A percentile compares a stretch with the other conserved stretches of the same genome.
phyloP scores from a whole-genome alignment of 2,113 vertebrate genomes.

The Neolamprologus ventralis region DNA sequence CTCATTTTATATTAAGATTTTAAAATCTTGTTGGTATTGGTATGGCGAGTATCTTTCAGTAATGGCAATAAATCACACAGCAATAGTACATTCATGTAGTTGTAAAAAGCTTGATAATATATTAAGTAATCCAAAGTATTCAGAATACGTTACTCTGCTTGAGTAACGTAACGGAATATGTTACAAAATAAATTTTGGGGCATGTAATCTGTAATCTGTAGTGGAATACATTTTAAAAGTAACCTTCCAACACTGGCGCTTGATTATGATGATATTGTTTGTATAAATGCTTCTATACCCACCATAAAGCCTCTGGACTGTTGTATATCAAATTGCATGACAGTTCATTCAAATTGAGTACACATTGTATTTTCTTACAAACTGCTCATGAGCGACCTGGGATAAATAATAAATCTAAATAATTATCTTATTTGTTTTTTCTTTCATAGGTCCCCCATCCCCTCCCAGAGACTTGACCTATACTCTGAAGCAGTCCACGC shows the following conservation, averaged over 20 bases:
- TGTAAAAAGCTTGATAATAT: neutral
- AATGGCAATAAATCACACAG: neutral
- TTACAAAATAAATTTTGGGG: neutral
- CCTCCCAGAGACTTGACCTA: conserved; percentile 83
- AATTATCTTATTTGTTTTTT: neutral
- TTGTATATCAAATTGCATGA: neutral
- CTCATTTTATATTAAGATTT: neutral
- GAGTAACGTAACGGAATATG: no score
- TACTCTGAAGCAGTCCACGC: conserved; percentile 81
- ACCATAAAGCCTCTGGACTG: neutral
- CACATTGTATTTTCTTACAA: neutral
- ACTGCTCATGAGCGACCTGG: neutral
- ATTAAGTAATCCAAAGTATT: neutral
- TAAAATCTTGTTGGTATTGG: neutral
- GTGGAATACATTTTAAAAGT: no score
- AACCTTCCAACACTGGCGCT: rapidly evolving
- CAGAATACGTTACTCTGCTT: neutral
- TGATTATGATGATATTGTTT: neutral
- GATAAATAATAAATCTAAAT: neutral
- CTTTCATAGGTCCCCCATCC: conserved; percentile 79
- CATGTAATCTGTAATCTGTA: neutral
- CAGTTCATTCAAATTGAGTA: neutral
- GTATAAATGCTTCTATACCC: neutral
- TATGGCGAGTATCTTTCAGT: neutral
- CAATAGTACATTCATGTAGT: neutral